phyloP scores from a whole-genome alignment of 2,888 invertebrate species.

The Rhamnusium bicolor region DNA sequence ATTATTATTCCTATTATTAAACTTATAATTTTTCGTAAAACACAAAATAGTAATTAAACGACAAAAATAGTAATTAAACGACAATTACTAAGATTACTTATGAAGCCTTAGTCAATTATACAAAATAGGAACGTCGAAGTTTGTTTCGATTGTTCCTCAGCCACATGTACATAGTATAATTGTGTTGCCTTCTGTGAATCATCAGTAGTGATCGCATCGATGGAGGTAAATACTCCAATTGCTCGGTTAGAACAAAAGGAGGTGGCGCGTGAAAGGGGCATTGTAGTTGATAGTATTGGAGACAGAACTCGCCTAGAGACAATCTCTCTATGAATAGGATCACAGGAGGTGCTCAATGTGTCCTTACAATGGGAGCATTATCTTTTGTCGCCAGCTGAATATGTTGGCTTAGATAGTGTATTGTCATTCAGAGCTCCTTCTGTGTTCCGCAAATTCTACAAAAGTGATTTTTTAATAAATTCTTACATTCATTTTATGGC shows the following conservation, averaged over 20 bases:
- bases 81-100: neutral
- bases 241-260: conserved; percentile 68
- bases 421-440: conserved; percentile 49
- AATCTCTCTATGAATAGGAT: conserved; percentile 70
- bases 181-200: conserved; percentile 28
- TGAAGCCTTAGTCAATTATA: conserved; percentile 7
- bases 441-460: conserved; percentile 31
- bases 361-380: conserved; percentile 71
- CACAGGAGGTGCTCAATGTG: conserved; percentile 70
- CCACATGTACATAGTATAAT: conserved; percentile 28
- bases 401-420: conserved; percentile 66
- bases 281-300: conserved; percentile 66
- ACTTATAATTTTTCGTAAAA: no score
- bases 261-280: conserved; percentile 69
- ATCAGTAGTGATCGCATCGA: conserved; percentile 44
- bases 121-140: conserved; percentile 14
- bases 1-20: no score
- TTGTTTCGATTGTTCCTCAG: conserved; percentile 23
- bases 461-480: conserved; percentile 22
- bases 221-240: conserved; percentile 66
- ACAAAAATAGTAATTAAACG: neutral
- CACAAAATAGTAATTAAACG: neutral
- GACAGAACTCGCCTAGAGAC: conserved; percentile 65
- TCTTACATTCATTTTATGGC: conserved; percentile 13
- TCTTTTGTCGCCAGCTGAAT: conserved; percentile 72